phyloP scores from a whole-genome alignment of 1,140 invertebrate species.

The Caerostris darwini region DNA sequence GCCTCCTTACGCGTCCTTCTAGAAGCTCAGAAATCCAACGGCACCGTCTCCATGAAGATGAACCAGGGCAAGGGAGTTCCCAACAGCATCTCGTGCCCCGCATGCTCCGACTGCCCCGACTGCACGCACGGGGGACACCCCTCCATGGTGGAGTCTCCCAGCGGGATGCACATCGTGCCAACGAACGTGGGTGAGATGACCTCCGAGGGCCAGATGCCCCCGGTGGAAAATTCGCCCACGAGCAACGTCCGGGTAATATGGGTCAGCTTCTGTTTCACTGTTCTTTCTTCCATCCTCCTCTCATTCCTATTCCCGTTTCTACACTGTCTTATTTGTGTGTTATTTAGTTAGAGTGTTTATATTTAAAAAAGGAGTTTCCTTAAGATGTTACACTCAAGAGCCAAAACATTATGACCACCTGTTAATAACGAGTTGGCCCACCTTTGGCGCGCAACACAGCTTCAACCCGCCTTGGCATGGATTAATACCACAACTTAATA shows the following conservation, averaged over 20 bases:
- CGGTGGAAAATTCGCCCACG: slow-evolving; percentile 59
- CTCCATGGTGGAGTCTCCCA: slow-evolving; percentile 68
- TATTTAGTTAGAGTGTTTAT: too few species aligned
- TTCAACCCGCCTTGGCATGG: too few species aligned
- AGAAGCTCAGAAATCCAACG: slow-evolving; percentile 84
- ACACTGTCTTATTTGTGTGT: too few species aligned
- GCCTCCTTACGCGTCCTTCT: slow-evolving; percentile 94
- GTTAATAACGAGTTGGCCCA: too few species aligned
- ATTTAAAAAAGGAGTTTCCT: too few species aligned
- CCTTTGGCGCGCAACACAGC: too few species aligned
- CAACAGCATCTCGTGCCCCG: slow-evolving; percentile 67
- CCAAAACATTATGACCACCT: too few species aligned
- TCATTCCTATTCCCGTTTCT: background rate
- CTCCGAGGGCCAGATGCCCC: slow-evolving; percentile 20
- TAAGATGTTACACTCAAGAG: too few species aligned
- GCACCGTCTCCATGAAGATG: slow-evolving; percentile 21
- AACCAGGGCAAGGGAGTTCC: slow-evolving; percentile 60
- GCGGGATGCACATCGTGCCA: slow-evolving; percentile 66
- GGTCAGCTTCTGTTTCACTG: slow-evolving; percentile 68
- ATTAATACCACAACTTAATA: too few species aligned
- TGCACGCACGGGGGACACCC: slow-evolving; percentile 70
- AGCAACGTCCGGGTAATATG: slow-evolving; percentile 78
- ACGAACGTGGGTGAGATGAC: slow-evolving; percentile 17
- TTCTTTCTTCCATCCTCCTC: slow-evolving; percentile 20
- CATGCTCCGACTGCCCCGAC: slow-evolving; percentile 71